Evolutionary conservation across 2,888 invertebrate genomes (phyloP), one percentile per base, ranked within the genome.

Genomic region (Tenthredo distinguenda): DNA sequence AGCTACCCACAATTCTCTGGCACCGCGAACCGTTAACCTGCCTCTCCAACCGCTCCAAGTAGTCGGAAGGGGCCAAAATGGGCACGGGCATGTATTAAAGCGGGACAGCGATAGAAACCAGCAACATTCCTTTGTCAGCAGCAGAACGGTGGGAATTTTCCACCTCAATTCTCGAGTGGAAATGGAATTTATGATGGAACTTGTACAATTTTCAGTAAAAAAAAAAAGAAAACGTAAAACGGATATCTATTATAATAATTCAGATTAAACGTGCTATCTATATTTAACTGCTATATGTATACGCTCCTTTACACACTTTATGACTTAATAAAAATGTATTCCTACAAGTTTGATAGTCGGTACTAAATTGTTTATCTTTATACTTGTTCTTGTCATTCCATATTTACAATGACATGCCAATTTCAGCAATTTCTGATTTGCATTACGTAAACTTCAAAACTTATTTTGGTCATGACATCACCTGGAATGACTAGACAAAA

Each of bases 1-100:
- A 83, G 83, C 83, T 83, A 83, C 83, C 68, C 83, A 83, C 47
- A 83, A 71, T 71, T 65, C 68, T 50, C 43, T 83, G 83, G 68
- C 83, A 65, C 47, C 65, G 62, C 71, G 71, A 83, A 83, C 83
- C 83, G 83, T 83, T 83, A 83, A 31, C 83, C 68, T 71, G 50
- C 83, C 47, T 65, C 71, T 83, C 83, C 83, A n/a, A 31, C 68
- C 31, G 68, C 65, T 65, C 83, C 83, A 50, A 71, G 68, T 47
- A 68, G 83, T 47, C 68, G 83, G 68, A 26, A 50, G 71, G 47
- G 68, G 47, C 40, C 83, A 83, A 81, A 81, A 81, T 81, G 62
- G 81, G 81, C 58, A 62, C 58, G 81, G 62, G 50, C 81, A 81
- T 81, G 81, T 81, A 81, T 62, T 62, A 21, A 83, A 83, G 65